A percentile compares a stretch with the other conserved stretches of the same genome.
Conservation (phyloP, 30 jellyfish, hydroid and myxozoan species). For the Nemopilema nomurai region DNA sequence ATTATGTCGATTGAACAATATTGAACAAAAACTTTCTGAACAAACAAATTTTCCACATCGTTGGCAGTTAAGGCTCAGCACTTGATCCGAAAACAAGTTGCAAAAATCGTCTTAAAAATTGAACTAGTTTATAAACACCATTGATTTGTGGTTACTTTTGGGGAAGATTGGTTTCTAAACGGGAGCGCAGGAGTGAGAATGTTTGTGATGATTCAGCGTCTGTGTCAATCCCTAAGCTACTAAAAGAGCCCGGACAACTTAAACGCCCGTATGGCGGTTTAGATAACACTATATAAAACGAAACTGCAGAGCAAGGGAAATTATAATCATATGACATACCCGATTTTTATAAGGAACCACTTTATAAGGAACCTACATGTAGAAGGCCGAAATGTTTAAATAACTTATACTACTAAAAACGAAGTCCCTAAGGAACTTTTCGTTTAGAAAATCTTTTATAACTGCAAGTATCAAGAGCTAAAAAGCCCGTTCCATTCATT, state of each 20-base stretch:
- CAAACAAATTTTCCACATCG: conserved; percentile 17
- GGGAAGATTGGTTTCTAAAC: background rate
- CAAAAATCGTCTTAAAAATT: background rate
- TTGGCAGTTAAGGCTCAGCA: background rate
- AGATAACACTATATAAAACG: too few species aligned
- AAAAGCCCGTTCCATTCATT: too few species aligned
- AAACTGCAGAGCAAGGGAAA: too few species aligned
- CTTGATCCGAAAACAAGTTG: conserved; percentile 1
- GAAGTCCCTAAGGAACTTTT: too few species aligned
- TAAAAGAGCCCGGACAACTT: background rate
- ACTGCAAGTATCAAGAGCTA: too few species aligned
- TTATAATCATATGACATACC: too few species aligned
- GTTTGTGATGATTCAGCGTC: background rate
- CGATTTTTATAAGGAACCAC: too few species aligned
- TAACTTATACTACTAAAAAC: too few species aligned
- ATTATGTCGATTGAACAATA: background rate
- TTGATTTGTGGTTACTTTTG: background rate
- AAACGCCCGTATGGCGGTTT: background rate
- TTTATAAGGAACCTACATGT: too few species aligned
- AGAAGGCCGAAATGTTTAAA: too few species aligned
- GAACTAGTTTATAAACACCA: background rate
- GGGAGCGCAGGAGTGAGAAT: background rate
- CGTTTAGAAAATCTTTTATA: too few species aligned
- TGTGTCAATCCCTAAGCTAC: background rate
- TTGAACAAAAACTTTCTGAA: background rate